These are phyloP conservation scores for Peromyscus aztecus DNA, from an alignment of 2,797 vertebrate genomes.

Conservation along the genomic window DNA sequence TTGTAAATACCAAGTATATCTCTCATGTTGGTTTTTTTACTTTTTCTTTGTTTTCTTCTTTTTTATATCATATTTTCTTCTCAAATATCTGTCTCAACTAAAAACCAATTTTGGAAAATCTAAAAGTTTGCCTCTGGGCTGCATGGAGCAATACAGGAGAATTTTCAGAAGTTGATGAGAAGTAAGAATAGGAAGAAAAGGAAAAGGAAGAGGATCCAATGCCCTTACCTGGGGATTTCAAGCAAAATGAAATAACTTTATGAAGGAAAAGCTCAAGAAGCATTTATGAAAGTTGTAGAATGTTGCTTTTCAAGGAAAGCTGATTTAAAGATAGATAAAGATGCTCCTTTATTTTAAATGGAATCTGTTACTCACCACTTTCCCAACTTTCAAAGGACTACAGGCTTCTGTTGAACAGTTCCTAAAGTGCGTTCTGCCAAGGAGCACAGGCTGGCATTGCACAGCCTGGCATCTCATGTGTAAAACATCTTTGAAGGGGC, in stretches of 20 bases:
- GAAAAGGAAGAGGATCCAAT: background rate
- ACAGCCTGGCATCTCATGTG: background rate
- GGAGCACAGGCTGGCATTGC: background rate
- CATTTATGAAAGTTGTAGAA: constrained; percentile 12
- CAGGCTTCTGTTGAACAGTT: background rate
- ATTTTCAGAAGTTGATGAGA: constrained; percentile 71
- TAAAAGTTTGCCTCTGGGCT: constrained; percentile 73
- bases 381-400: background rate
- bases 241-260: constrained; percentile 68
- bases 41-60: background rate
- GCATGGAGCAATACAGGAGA: constrained; percentile 46
- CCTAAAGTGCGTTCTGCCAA: background rate
- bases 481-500: background rate
- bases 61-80: constrained; percentile 49
- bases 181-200: background rate
- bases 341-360: background rate
- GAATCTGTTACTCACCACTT: constrained; percentile 1
- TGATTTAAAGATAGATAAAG: background rate
- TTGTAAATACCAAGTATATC: background rate
- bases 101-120: constrained; percentile 76
- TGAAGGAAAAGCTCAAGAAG: constrained; percentile 3
- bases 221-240: constrained; percentile 54
- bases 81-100: constrained; percentile 62
- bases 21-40: background rate
- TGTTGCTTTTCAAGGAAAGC: background rate